Evolutionary conservation across 2,113 vertebrate genomes (phyloP), one percentile per base, ranked within the genome.

Genomic region (Myrmecophaga tridactyla): DNA sequence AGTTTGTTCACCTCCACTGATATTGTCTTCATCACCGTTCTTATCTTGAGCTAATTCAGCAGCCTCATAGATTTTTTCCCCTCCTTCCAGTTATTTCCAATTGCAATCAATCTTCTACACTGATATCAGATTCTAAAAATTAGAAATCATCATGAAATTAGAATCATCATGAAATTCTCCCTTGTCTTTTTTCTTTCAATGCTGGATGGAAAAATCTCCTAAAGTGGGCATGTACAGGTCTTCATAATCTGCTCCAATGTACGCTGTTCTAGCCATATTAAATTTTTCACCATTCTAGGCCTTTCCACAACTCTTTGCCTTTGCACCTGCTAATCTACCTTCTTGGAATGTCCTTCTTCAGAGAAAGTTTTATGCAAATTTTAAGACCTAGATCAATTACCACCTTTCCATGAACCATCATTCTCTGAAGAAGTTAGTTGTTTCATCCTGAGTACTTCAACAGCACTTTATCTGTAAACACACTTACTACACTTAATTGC

Each of bases 401-500:
- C 9, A 58, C 53, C 14, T 58, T 70, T 85, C 20, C 53, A 80
- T 51, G n/a, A 69, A 88, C 4, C 23, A 7, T 27, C 6, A 56
- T 84, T 87, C 4, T 27, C 23, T 15, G 23, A 86, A 86, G 36
- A 56, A 56, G 1, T 58, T 77, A 77, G 36, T 41, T 92, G 13
- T 72, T 81, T 36, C 20, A 39, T 39, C 13, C 13, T n/a, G 12
- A 48, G 9, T 87, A 86, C n/a, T 90, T 87, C 25, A 27, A 86
- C 2, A 78, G 14, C 6, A 51, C 34, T 75, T 91, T 83, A 41
- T 23, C 43, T 88, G 6, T 73, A 89, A 69, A 92, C 63, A n/a
- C 39, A 89, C 48, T 73, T 96, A 58, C 10, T 89, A 51, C 43
- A 84, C 46, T 85, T 78, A 88, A 92, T n/a, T 94, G 62, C 10